A percentile compares a stretch with the other conserved stretches of the same genome.
Conservation (phyloP, 2,797 vertebrate genomes). For the Macroramphosus scolopax region DNA sequence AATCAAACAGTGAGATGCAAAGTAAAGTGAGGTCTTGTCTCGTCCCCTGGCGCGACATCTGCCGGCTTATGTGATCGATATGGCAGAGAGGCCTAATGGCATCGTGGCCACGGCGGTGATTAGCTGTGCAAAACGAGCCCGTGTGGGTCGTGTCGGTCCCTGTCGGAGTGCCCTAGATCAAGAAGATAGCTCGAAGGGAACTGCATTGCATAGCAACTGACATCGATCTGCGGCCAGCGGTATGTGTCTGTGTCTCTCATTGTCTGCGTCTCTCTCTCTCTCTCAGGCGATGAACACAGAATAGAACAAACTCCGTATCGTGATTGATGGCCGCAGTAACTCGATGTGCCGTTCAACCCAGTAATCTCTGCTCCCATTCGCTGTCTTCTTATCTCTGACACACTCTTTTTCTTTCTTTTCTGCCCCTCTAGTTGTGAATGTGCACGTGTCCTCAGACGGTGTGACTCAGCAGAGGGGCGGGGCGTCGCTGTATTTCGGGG, state of each 20-base stretch:
- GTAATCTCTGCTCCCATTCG: constrained; percentile 20
- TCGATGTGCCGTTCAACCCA: constrained; percentile 25
- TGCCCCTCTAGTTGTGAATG: constrained; percentile 63
- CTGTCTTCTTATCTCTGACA: constrained; percentile 28
- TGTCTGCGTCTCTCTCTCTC: constrained; percentile 10
- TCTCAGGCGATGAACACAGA: constrained; percentile 35
- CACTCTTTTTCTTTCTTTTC: constrained; percentile 14
- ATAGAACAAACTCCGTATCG: constrained; percentile 29
- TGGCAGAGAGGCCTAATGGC: constrained; percentile 49
- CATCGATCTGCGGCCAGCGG: constrained; percentile 53
- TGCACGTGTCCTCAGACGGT: constrained; percentile 43
- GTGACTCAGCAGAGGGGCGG: constrained; percentile 58
- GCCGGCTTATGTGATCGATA: constrained; percentile 52
- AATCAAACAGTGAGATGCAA: constrained; percentile 39
- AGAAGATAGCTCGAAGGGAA: constrained; percentile 60
- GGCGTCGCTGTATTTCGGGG: constrained; percentile 58
- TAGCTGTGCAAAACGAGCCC: constrained; percentile 57
- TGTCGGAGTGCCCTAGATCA: constrained; percentile 52
- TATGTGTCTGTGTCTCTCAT: constrained; percentile 17
- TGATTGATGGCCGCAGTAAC: constrained; percentile 43
- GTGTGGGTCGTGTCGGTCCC: constrained; percentile 43
- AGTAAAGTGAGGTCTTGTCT: constrained; percentile 31
- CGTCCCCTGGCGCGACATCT: constrained; percentile 48
- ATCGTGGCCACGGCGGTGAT: constrained; percentile 45
- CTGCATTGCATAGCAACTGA: constrained; percentile 40